Evolutionary conservation across 2,797 vertebrate species (phyloP).

Genomic region (Eidolon dupreanum): DNA sequence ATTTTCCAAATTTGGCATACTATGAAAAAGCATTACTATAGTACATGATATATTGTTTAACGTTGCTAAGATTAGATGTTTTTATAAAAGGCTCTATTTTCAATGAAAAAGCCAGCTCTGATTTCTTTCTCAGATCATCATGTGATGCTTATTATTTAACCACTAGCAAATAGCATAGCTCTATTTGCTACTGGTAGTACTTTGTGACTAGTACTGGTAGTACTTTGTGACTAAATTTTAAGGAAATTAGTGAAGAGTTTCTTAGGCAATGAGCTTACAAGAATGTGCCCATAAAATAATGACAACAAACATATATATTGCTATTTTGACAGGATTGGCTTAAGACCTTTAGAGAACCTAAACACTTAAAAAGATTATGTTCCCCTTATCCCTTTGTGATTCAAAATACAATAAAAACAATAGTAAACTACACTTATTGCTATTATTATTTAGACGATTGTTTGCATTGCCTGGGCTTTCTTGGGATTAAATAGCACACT

Average conservation of each 20-base stretch:
- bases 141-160: not conserved
- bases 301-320: not conserved
- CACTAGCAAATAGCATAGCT: not conserved
- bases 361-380: not conserved
- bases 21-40: not conserved
- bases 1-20: not conserved
- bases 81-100: not conserved
- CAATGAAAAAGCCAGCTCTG: not conserved
- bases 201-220: not conserved
- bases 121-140: not conserved
- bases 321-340: not conserved
- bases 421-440: not conserved
- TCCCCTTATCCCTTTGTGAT: not conserved
- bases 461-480: constrained; percentile 23
- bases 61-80: not conserved
- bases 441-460: not conserved
- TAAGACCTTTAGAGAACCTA: not conserved
- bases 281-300: not conserved
- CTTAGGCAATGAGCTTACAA: not conserved
- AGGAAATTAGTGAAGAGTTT: constrained; percentile 39
- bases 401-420: constrained; percentile 42
- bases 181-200: not conserved
- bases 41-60: not conserved
- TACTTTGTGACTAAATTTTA: not conserved
- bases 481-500: constrained; percentile 31